A percentile compares a stretch with the other conserved stretches of the same genome.
Conservation (phyloP, 2,888 invertebrate genomes). For the Hirtodrosophila trivittata region DNA sequence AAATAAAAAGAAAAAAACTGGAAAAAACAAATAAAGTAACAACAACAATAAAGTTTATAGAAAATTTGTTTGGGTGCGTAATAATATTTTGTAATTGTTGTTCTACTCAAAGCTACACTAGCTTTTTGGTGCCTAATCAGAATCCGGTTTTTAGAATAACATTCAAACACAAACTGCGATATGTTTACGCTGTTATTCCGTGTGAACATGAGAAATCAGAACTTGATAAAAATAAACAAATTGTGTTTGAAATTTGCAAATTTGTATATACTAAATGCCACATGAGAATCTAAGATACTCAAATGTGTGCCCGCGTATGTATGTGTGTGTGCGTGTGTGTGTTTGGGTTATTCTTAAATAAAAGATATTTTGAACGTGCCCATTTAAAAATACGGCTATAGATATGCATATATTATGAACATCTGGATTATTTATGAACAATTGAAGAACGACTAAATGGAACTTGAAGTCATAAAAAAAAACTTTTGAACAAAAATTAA, state of each 20-base stretch:
- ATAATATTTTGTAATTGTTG: slow-evolving; percentile 18
- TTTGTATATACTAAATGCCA: slow-evolving; percentile 17
- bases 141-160: slow-evolving; percentile 45
- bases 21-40: slow-evolving; percentile 16
- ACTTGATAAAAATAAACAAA: slow-evolving; percentile 64
- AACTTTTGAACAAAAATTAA: not conserved
- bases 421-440: slow-evolving; percentile 23
- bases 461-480: not conserved
- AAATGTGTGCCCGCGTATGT: slow-evolving; percentile 6
- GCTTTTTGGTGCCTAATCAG: slow-evolving; percentile 42
- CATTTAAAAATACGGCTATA: slow-evolving; percentile 30
- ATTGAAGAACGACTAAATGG: slow-evolving; percentile 3
- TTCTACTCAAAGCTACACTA: slow-evolving; percentile 4
- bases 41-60: slow-evolving; percentile 23
- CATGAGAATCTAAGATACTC: slow-evolving; percentile 25
- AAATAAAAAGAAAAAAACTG: slow-evolving; percentile 7
- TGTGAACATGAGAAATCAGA: slow-evolving; percentile 31
- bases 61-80: slow-evolving; percentile 61
- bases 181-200: slow-evolving; percentile 32
- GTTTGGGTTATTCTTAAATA: slow-evolving; percentile 36
- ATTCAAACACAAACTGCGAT: slow-evolving; percentile 19
- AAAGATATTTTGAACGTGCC: slow-evolving; percentile 29
- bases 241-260: slow-evolving; percentile 34
- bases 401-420: slow-evolving; percentile 12
- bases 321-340: slow-evolving; percentile 16